Conservation (phyloP, 2,888 invertebrate species). For the Halocaridina rubra region DNA sequence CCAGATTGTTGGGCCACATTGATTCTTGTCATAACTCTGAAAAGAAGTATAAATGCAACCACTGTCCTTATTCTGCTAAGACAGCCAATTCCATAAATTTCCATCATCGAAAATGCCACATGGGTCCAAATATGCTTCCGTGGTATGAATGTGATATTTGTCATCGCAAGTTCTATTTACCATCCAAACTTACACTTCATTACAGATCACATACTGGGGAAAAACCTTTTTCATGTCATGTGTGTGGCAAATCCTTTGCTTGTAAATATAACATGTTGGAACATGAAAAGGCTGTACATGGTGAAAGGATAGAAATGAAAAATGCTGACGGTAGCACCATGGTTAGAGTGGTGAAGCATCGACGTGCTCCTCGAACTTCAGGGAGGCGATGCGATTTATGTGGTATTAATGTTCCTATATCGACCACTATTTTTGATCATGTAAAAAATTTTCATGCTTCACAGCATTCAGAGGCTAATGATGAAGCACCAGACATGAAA, state of each 20-base stretch:
- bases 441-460: slow-evolving; percentile 37
- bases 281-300: slow-evolving; percentile 43
- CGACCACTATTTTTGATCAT: slow-evolving; percentile 11
- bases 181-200: slow-evolving; percentile 44
- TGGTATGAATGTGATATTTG: slow-evolving; percentile 30
- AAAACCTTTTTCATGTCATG: slow-evolving; percentile 34
- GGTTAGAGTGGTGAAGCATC: slow-evolving; percentile 34
- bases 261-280: slow-evolving; percentile 41
- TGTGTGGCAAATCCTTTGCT: slow-evolving; percentile 44
- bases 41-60: slow-evolving; percentile 44
- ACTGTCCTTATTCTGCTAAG: slow-evolving; percentile 26
- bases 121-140: slow-evolving; percentile 9
- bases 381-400: slow-evolving; percentile 39
- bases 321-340: slow-evolving; percentile 31
- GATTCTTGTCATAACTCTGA: slow-evolving; percentile 37
- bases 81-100: slow-evolving; percentile 37
- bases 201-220: slow-evolving; percentile 45
- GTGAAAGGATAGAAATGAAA: slow-evolving; percentile 21
- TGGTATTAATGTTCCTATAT: slow-evolving; percentile 24
- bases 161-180: slow-evolving; percentile 30
- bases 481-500: neutral
- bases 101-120: slow-evolving; percentile 34
- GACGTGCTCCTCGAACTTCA: slow-evolving; percentile 29
- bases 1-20: slow-evolving; percentile 38
- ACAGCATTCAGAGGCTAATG: neutral